These are phyloP conservation scores for Papilio aristodemus DNA, from an alignment of 1,140 invertebrate genomes.

Conservation along the genomic window DNA sequence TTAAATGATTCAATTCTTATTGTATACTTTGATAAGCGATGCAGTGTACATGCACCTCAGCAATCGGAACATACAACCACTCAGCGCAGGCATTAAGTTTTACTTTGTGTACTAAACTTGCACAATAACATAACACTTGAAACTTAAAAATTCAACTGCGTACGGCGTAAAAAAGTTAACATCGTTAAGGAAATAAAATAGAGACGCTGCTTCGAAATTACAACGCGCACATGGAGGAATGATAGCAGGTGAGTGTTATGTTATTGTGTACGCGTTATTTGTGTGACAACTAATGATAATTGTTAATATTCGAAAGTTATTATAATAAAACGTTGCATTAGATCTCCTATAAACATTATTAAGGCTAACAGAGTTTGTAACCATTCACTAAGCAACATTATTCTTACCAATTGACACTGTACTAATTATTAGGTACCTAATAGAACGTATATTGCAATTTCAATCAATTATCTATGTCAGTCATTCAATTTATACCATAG, in stretches of 20 bases:
- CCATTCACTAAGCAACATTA: slow-evolving; percentile 27
- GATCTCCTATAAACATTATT: too few species aligned
- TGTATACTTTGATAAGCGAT: not conserved
- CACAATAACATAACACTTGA: slow-evolving; percentile 7
- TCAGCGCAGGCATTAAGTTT: not conserved
- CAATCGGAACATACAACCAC: not conserved
- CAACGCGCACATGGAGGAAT: too few species aligned
- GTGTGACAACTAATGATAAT: too few species aligned
- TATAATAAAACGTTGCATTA: slow-evolving; percentile 13
- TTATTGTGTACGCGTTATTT: not conserved
- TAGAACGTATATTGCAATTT: slow-evolving; percentile 36
- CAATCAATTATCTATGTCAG: slow-evolving; percentile 7
- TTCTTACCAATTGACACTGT: slow-evolving; percentile 28
- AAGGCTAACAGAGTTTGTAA: slow-evolving; percentile 10
- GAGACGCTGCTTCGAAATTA: too few species aligned
- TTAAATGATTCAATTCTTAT: not conserved
- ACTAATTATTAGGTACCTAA: slow-evolving; percentile 34
- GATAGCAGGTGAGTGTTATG: not conserved
- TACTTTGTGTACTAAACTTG: not conserved
- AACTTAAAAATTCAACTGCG: not conserved
- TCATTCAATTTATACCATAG: slow-evolving; percentile 20
- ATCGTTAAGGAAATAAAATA: not conserved
- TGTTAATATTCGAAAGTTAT: not conserved
- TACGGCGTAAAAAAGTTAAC: not conserved
- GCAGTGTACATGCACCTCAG: not conserved